Percentiles rank a stretch among this genome's conserved stretches.
phyloP scores from a whole-genome alignment of 2,888 invertebrate genomes.

The Campopleginae sp. region DNA sequence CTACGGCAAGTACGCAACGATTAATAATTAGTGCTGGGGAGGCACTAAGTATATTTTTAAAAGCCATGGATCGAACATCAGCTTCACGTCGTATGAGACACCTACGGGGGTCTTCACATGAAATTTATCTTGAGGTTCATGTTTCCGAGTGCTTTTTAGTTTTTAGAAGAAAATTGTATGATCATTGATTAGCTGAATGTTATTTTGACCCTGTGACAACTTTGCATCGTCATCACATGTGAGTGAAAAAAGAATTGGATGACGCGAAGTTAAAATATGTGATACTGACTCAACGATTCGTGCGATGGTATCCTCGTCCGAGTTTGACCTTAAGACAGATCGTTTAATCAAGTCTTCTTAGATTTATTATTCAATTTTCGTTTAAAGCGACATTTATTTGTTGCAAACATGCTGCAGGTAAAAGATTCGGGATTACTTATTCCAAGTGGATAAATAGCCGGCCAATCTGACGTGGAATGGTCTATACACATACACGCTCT shows the following conservation, averaged over 20 bases:
- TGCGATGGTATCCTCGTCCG: not conserved
- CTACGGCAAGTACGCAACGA: slow-evolving; percentile 30
- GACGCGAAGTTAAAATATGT: not conserved
- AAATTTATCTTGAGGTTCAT: not conserved
- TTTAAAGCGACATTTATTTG: not conserved
- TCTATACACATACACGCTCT: slow-evolving; percentile 48
- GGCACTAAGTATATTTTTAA: slow-evolving; percentile 73
- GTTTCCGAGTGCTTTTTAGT: not conserved
- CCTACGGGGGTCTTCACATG: no score
- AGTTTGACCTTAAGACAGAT: not conserved
- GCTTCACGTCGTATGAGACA: not conserved
- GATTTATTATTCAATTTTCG: not conserved
- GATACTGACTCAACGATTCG: not conserved
- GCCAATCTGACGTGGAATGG: slow-evolving; percentile 2
- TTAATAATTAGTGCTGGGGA: slow-evolving; percentile 60
- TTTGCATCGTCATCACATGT: not conserved
- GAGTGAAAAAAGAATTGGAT: not conserved
- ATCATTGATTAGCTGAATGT: not conserved
- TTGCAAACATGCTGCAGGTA: not conserved
- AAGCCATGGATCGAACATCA: not conserved
- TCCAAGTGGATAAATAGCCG: not conserved
- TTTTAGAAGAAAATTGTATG: not conserved
- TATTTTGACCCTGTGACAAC: not conserved
- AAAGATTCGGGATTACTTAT: not conserved
- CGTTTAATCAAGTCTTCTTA: not conserved